A percentile compares a stretch with the other conserved stretches of the same genome.
Conservation (phyloP, 2,888 invertebrate genomes). For the Aphodius granarius region DNA sequence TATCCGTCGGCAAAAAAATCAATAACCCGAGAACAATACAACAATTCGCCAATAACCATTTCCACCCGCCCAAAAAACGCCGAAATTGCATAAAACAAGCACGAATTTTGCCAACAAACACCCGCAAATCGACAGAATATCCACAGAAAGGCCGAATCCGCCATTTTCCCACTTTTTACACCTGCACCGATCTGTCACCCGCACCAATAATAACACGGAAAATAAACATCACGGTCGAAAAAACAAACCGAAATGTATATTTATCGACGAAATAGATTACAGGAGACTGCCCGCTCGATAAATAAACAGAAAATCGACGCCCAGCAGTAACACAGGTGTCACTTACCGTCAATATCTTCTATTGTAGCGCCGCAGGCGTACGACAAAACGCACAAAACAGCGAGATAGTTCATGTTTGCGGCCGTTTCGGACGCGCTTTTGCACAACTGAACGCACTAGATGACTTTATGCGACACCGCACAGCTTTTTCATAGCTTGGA, state of each 20-base stretch:
- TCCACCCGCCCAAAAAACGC: not conserved
- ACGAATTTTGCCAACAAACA: not conserved
- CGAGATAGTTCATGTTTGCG: constrained; percentile 3
- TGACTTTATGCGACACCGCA: not conserved
- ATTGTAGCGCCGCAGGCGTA: not conserved
- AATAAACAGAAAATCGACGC: not conserved
- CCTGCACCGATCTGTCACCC: not conserved
- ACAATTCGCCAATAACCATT: not conserved
- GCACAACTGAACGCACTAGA: too few species aligned
- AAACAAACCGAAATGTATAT: not conserved
- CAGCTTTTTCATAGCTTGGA: not conserved
- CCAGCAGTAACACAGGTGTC: not conserved
- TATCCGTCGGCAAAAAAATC: constrained; percentile 9
- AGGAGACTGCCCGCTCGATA: not conserved
- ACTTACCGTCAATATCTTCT: constrained; percentile 2
- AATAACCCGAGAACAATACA: not conserved
- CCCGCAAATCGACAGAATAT: not conserved
- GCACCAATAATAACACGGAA: not conserved
- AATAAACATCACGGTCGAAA: not conserved
- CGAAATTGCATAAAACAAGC: not conserved
- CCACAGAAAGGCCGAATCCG: not conserved
- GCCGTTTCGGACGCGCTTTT: not conserved
- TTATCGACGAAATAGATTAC: not conserved
- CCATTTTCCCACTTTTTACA: constrained; percentile 10
- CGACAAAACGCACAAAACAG: constrained; percentile 4